Base-by-base conservation (phyloP, 2,888 invertebrate genomes). In the Thera obeliscata region DNA sequence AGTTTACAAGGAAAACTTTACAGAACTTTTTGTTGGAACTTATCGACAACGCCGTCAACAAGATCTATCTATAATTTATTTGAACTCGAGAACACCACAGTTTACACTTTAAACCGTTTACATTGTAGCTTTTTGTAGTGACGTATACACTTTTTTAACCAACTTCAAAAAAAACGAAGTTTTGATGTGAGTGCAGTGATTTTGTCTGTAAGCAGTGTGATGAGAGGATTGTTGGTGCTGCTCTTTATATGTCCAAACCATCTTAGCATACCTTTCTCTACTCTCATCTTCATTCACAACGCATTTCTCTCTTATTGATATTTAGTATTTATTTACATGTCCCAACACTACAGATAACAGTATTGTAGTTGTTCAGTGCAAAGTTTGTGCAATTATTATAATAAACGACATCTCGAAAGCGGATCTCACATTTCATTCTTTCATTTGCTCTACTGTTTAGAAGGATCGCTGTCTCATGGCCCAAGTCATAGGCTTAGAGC, bases 301-400 rank as follows among this genome's bases (percentile, higher is more conserved):
- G 22, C 22, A 22, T 22, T 22, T 22, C 22, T 22, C 22, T 22
- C 22, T 22, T 22, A 22, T 22, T 1, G 22, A 22, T 22, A 22
- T 22, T 22, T 22, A 22, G 1, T 22, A 22, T 22, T 22, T 22
- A 22, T 22, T 22, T 3, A 33, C 52, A 33, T 8, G 52, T 52
- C 52, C 52, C 52, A 52, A 33, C 52, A 52, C 52, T 52, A 52
- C 7, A 33, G 33, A 33, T 33, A 8, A 33, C 52, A 46, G 33
- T 9, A 9, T 33, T 9, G 8, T 83, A 84, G 81, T 83, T 82
- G 78, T 22, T 80, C 77, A 75, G 73, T 72, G 76, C 75, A 82
- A 84, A 87, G 79, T 87, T 82, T 73, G 76, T 76, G 81, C 86
- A 85, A 87, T 90, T 86, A 89, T 87, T 88, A 84, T 87, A 87